phyloP scores from a whole-genome alignment of 2,113 vertebrate genomes.

The Oncorhynchus masou region DNA sequence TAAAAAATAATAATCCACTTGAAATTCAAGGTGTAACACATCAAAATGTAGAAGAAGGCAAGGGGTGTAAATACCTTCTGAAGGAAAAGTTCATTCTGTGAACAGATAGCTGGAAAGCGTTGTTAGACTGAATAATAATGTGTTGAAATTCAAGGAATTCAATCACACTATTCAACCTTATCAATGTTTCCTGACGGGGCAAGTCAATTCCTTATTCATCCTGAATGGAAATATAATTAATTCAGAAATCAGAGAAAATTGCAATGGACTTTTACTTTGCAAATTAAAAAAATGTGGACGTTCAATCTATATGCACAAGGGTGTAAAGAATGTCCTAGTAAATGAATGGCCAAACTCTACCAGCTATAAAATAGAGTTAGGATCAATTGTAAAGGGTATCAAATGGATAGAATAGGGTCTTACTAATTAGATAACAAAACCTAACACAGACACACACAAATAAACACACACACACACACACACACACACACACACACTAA shows the following conservation, averaged over 20 bases:
- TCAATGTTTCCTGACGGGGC: neutral
- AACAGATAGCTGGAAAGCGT: too few relatives aligned
- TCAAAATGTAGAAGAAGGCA: too few relatives aligned
- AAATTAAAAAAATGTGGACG: slow-evolving; percentile 57
- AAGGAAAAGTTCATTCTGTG: too few relatives aligned
- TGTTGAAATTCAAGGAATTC: neutral
- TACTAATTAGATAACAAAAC: neutral
- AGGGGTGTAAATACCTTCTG: too few relatives aligned
- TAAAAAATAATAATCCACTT: too few relatives aligned
- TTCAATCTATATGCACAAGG: slow-evolving; percentile 48
- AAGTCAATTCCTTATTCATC: slow-evolving; percentile 20
- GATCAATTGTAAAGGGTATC: neutral
- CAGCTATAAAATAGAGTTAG: neutral
- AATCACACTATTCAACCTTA: neutral
- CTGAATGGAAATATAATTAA: slow-evolving; percentile 30
- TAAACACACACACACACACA: neutral
- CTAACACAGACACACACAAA: neutral
- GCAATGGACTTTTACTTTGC: slow-evolving; percentile 10
- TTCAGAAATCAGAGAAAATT: slow-evolving; percentile 35
- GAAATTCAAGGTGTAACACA: too few relatives aligned
- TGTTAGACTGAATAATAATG: neutral
- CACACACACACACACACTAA: slow-evolving; percentile 9
- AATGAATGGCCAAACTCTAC: neutral
- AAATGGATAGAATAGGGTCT: neutral
- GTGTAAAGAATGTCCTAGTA: too few relatives aligned